A percentile compares a stretch with the other conserved stretches of the same genome.
phyloP scores from a whole-genome alignment of 1,140 invertebrate species.

The Zaprionus inermis region DNA sequence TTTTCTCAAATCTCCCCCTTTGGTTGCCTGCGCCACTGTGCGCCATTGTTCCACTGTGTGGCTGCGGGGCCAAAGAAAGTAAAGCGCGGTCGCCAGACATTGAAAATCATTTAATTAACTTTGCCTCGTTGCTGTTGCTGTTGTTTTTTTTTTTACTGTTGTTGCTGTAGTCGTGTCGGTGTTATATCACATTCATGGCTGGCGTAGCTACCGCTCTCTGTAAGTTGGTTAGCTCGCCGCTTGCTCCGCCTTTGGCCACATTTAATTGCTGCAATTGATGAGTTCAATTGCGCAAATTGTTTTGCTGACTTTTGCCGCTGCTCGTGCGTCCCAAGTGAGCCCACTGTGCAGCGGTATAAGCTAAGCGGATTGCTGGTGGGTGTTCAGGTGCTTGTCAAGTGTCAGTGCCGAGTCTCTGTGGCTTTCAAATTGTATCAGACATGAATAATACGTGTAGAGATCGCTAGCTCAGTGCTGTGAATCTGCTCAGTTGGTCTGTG shows the following conservation, averaged over 20 bases:
- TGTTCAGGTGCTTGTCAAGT: constrained; percentile 38
- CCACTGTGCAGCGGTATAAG: constrained; percentile 4
- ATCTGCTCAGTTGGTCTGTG: too few relatives aligned
- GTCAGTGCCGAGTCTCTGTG: neutral
- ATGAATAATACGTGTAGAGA: constrained; percentile 3
- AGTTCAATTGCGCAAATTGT: constrained; percentile 80
- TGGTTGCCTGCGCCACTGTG: neutral
- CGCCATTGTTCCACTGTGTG: constrained; percentile 25
- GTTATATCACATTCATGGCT: constrained; percentile 71
- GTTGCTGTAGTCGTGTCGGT: constrained; percentile 38
- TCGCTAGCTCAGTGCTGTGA: neutral
- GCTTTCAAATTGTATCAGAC: constrained; percentile 19
- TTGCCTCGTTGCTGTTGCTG: constrained; percentile 24
- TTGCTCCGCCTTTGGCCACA: constrained; percentile 55
- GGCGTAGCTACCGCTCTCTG: constrained; percentile 30
- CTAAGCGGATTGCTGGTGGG: constrained; percentile 30
- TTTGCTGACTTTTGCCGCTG: constrained; percentile 62
- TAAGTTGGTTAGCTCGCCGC: constrained; percentile 58
- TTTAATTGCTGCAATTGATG: constrained; percentile 81
- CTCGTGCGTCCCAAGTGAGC: constrained; percentile 1
- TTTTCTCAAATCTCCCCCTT: constrained; percentile 9
- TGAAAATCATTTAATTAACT: constrained; percentile 80
- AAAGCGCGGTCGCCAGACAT: constrained; percentile 57
- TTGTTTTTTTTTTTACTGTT: constrained; percentile 11
- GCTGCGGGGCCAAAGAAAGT: constrained; percentile 64